Percentiles rank a stretch among this genome's conserved stretches.
Evolutionary conservation across 2,888 invertebrate species (phyloP).

Genomic region (Carcina quercana): DNA sequence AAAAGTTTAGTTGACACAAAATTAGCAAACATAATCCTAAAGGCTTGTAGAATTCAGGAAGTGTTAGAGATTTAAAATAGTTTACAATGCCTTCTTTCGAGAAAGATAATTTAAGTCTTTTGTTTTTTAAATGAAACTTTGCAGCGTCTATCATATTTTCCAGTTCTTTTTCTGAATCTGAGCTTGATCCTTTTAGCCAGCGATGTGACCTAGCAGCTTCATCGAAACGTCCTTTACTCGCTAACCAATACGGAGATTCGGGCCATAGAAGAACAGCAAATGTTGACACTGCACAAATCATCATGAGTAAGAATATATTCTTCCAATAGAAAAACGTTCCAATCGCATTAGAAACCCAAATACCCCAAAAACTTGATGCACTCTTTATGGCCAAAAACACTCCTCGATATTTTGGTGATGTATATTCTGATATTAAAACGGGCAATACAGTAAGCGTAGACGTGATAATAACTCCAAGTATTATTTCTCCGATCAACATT

Average conservation of each 20-base stretch:
- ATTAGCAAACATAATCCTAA: slow-evolving; percentile 23
- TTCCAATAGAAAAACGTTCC: slow-evolving; percentile 19
- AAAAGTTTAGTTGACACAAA: slow-evolving; percentile 15
- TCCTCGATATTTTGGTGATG: slow-evolving; percentile 19
- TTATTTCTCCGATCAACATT: slow-evolving; percentile 15
- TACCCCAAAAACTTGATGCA: slow-evolving; percentile 16
- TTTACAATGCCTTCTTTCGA: slow-evolving; percentile 10
- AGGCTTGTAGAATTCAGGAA: slow-evolving; percentile 30
- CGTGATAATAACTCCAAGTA: slow-evolving; percentile 10
- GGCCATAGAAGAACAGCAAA: slow-evolving; percentile 17
- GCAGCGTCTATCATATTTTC: slow-evolving; percentile 15
- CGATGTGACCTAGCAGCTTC: slow-evolving; percentile 17
- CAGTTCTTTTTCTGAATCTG: slow-evolving; percentile 15
- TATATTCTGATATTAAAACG: slow-evolving; percentile 16
- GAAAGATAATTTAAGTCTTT: slow-evolving; percentile 3
- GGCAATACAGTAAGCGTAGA: slow-evolving; percentile 9
- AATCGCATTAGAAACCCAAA: slow-evolving; percentile 18
- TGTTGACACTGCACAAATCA: slow-evolving; percentile 12
- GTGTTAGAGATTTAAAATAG: slow-evolving; percentile 16
- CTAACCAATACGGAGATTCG: slow-evolving; percentile 23
- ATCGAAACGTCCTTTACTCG: slow-evolving; percentile 16
- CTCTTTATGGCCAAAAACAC: slow-evolving; percentile 16
- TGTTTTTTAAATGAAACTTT: slow-evolving; percentile 15
- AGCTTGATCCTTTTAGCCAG: slow-evolving; percentile 15
- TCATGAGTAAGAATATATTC: slow-evolving; percentile 10